These are phyloP conservation scores for Acrobasis repandana DNA, from an alignment of 2,888 invertebrate species.

Conservation along the genomic window DNA sequence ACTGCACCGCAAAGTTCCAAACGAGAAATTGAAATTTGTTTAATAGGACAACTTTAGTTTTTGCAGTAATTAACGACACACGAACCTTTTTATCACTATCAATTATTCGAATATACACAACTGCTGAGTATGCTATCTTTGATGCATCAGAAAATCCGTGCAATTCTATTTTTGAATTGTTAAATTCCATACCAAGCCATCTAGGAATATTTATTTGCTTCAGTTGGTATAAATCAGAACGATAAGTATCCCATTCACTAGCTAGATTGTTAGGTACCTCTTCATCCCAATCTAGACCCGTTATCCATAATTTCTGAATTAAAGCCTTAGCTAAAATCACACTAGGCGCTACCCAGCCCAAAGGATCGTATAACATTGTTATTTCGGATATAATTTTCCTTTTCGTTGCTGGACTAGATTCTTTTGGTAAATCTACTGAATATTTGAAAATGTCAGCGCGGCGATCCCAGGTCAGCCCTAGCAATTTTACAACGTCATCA, in stretches of 20 bases:
- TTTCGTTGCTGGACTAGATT: background rate
- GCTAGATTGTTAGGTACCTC: background rate
- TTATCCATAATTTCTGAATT: constrained; percentile 4
- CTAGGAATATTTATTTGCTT: constrained; percentile 3
- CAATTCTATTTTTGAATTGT: background rate
- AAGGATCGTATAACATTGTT: background rate
- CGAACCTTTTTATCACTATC: constrained; percentile 21
- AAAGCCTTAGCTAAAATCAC: background rate
- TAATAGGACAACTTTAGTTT: constrained; percentile 17
- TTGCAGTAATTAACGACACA: constrained; percentile 26
- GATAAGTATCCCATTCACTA: background rate
- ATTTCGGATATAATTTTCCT: constrained; percentile 13
- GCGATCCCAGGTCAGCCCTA: constrained; percentile 1
- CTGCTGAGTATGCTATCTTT: constrained; percentile 17
- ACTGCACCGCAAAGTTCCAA: constrained; percentile 18
- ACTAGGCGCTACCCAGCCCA: background rate
- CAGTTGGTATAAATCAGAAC: background rate
- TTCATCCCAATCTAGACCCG: constrained; percentile 8
- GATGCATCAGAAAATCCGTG: constrained; percentile 23
- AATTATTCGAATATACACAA: constrained; percentile 26
- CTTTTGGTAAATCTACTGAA: background rate
- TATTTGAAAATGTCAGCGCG: background rate
- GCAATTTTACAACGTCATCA: background rate
- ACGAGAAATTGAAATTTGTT: constrained; percentile 18
- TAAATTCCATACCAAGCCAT: constrained; percentile 3